A percentile compares a stretch with the other conserved stretches of the same genome.
phyloP scores from a whole-genome alignment of 2,797 vertebrate genomes.

The Neopelma chrysocephalum region DNA sequence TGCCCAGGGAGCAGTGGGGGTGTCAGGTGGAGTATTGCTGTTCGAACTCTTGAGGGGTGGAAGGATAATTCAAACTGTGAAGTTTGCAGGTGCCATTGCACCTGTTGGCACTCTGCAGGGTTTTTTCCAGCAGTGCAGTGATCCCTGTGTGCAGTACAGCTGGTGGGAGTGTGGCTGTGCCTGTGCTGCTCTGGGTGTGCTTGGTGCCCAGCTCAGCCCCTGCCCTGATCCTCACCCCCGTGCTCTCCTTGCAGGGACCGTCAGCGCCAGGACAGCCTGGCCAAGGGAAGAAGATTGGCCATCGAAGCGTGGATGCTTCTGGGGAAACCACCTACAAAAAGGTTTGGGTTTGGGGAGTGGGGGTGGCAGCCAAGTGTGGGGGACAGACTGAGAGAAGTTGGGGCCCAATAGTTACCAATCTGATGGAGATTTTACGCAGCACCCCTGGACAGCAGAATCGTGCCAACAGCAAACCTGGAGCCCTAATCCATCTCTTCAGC shows the following conservation, averaged over 20 bases:
- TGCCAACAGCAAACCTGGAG: background rate
- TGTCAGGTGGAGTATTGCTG: background rate
- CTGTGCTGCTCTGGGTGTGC: background rate
- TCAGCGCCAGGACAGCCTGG: slow-evolving; percentile 82
- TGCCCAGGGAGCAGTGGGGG: background rate
- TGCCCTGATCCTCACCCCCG: background rate
- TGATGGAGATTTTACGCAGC: background rate
- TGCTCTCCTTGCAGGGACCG: slow-evolving; percentile 77
- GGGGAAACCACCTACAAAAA: slow-evolving; percentile 99
- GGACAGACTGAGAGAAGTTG: background rate
- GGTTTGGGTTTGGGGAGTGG: slow-evolving; percentile 70
- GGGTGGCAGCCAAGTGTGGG: too few relatives aligned
- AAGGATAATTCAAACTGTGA: background rate
- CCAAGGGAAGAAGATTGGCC: slow-evolving; percentile 92
- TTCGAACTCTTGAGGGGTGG: background rate
- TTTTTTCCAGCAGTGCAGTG: background rate
- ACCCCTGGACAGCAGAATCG: background rate
- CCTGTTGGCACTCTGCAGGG: background rate
- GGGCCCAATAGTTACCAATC: background rate
- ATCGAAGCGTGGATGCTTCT: slow-evolving; percentile 94
- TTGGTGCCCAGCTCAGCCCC: background rate
- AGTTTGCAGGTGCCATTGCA: background rate
- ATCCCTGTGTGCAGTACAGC: background rate
- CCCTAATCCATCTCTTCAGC: background rate
- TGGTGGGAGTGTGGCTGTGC: background rate